phyloP scores from a whole-genome alignment of 2,888 invertebrate genomes.

The Lasius fuliginosus region DNA sequence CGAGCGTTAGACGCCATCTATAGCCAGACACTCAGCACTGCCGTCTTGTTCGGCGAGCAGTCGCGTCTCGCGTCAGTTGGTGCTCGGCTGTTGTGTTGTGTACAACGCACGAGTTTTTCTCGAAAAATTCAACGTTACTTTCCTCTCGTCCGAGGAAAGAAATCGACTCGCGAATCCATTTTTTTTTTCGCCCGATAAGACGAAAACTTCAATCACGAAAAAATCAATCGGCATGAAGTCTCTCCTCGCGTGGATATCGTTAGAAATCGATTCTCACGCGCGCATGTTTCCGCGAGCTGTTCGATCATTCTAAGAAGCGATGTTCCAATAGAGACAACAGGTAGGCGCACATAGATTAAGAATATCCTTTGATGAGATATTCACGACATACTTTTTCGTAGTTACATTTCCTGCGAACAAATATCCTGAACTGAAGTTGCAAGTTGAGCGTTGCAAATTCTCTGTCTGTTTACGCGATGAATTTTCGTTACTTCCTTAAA shows the following conservation, averaged over 20 bases:
- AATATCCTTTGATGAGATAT: neutral
- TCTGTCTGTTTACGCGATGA: neutral
- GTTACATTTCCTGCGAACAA: neutral
- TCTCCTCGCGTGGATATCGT: neutral
- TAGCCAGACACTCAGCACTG: conserved; percentile 55
- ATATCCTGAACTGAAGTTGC: neutral
- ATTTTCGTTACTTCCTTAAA: neutral
- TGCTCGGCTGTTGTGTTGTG: conserved; percentile 62
- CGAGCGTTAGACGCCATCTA: conserved; percentile 71
- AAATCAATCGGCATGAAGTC: neutral
- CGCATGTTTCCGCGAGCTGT: neutral
- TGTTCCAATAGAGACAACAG: conserved; percentile 5
- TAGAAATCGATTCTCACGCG: neutral
- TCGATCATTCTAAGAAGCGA: conserved; percentile 7
- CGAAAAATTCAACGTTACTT: neutral
- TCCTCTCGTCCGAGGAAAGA: neutral
- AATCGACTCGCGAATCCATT: neutral
- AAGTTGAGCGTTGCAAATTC: neutral
- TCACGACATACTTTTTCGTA: neutral
- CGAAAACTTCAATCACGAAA: neutral
- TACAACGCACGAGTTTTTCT: neutral
- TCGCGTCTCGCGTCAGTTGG: conserved; percentile 65
- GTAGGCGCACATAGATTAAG: conserved; percentile 5
- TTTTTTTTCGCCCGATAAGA: neutral
- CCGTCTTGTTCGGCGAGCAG: conserved; percentile 34